Percentiles rank a stretch among this genome's conserved stretches.
These are phyloP conservation scores for Sesamia nonagrioides DNA, from an alignment of 1,140 invertebrate genomes.

Conservation along the genomic window DNA sequence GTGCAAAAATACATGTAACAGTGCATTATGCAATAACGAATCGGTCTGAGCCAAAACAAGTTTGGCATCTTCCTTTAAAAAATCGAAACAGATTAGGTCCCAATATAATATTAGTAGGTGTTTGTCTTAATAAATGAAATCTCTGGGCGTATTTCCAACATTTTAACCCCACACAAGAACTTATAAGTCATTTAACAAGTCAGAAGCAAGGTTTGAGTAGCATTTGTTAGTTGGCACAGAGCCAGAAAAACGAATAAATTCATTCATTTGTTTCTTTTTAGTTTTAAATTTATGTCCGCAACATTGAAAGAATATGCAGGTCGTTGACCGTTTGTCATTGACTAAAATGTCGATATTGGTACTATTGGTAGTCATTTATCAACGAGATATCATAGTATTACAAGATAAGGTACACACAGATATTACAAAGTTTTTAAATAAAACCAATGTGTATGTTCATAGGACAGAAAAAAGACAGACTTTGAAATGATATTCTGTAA, in stretches of 20 bases:
- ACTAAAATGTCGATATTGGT: slow-evolving; percentile 1
- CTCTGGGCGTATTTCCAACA: neutral
- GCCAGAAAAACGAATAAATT: neutral
- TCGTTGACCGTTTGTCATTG: neutral
- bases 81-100: neutral
- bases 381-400: too few relatives aligned
- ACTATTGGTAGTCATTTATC: slow-evolving; percentile 9
- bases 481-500: too few relatives aligned
- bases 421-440: too few relatives aligned
- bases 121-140: neutral
- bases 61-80: too few relatives aligned
- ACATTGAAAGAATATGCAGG: neutral
- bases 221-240: neutral
- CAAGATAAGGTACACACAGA: too few relatives aligned
- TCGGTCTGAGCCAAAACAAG: too few relatives aligned
- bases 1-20: too few relatives aligned
- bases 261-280: neutral
- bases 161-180: neutral
- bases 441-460: too few relatives aligned
- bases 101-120: neutral
- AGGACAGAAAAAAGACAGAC: too few relatives aligned
- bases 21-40: too few relatives aligned
- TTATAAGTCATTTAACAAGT: slow-evolving; percentile 2
- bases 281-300: too few relatives aligned
- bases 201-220: neutral